Evolutionary conservation across 2,888 invertebrate species (phyloP), one percentile per base, ranked within the genome.

Genomic region (Pasiphila rectangulata): DNA sequence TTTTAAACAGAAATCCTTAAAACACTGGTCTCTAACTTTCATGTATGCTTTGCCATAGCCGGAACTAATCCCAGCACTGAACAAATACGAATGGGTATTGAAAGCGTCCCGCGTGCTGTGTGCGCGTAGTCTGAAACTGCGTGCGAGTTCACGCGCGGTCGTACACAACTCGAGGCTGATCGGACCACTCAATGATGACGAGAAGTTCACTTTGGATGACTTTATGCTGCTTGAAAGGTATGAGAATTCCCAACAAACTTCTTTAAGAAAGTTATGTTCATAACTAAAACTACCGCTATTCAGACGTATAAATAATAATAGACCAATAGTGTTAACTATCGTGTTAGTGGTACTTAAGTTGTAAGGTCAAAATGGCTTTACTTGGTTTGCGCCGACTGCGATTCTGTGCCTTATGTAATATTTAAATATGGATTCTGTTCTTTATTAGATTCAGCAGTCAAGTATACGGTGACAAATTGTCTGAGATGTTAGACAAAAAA

Each of bases 141-240:
- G 78, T 0, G 87, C 90, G 7, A 92, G 94, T 2, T 90, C 91
- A 37, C 90, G 93, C 51, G 94, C 94, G 0, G 85, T 99, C 2
- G 88, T 98, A 9, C 93, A 95, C 46, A 99, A 99, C 86, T 97
- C 98, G 6, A 91, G 96, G 52, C 90, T 98, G 20, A 89, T 97
- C 46, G 99, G 98, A 0, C 97, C 98, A 0, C 84, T 99, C 4
- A 84, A 90, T 1, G 80, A 87, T 0, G 84, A 90, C 13, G 98
- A 98, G 72, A 80, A 83, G 13, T 97, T 99, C 73, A 93, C 93
- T 2, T 85, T 91, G 20, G 98, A 98, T 40, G 99, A 99, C 85
- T 98, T 98, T 75, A 90, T 92, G 23, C 87, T 99, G 20, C 88
- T 99, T 36, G 98, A 99, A 72, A 92, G 94, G 79, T 91, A 63